Evolutionary conservation across 2,888 invertebrate genomes (phyloP).

Genomic region (Sminthurinus aureus): DNA sequence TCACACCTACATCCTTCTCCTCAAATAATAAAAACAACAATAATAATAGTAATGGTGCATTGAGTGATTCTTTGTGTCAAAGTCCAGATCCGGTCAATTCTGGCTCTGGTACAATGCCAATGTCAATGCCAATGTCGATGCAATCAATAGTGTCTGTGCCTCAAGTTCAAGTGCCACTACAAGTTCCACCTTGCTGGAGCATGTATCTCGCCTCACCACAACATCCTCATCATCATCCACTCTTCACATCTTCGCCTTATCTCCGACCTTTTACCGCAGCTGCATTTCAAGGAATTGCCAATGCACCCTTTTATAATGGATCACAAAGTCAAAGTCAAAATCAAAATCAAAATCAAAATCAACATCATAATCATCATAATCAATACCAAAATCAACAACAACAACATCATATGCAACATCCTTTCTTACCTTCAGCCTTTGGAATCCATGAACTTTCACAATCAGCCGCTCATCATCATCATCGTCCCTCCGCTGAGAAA

Average conservation of each 20-base stretch:
- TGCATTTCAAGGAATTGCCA: not conserved
- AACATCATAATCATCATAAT: not conserved
- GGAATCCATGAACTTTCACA: not conserved
- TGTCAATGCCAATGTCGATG: not conserved
- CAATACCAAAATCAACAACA: slow-evolving; percentile 22
- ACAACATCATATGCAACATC: slow-evolving; percentile 9
- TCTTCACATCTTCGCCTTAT: slow-evolving; percentile 45
- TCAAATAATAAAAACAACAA: not conserved
- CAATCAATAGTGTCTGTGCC: too few relatives aligned
- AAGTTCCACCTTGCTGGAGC: slow-evolving; percentile 35
- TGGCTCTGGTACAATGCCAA: not conserved
- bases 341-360: not conserved
- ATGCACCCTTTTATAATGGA: slow-evolving; percentile 5
- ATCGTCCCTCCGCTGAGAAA: too few relatives aligned
- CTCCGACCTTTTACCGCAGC: slow-evolving; percentile 17
- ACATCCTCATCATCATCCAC: slow-evolving; percentile 25
- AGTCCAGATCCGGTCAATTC: not conserved
- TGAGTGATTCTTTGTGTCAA: slow-evolving; percentile 26
- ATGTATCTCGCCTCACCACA: slow-evolving; percentile 37
- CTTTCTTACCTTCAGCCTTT: not conserved
- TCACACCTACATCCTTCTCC: not conserved
- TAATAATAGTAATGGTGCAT: slow-evolving; percentile 2
- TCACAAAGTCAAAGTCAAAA: slow-evolving; percentile 16
- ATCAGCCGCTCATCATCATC: not conserved
- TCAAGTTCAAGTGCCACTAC: too few relatives aligned